These are phyloP conservation scores for Chloromyia formosa DNA, from an alignment of 2,888 invertebrate species.

Conservation along the genomic window DNA sequence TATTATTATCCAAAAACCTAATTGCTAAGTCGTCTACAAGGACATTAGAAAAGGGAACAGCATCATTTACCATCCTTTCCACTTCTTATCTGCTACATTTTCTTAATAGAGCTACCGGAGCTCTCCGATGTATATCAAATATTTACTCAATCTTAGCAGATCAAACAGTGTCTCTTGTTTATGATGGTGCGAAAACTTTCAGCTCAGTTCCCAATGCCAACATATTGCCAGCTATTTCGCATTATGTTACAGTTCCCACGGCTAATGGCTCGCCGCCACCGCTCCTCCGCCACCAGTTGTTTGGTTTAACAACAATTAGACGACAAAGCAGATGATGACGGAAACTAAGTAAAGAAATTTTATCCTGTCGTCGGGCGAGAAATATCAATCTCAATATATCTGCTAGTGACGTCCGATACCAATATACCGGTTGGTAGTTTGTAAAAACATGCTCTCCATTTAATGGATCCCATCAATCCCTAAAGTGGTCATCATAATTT, in stretches of 20 bases:
- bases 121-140: not conserved
- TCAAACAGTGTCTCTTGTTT: slow-evolving; percentile 24
- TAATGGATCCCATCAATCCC: slow-evolving; percentile 37
- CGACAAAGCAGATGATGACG: not conserved
- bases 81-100: too few species aligned
- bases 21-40: too few species aligned
- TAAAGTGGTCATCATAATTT: slow-evolving; percentile 34
- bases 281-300: slow-evolving; percentile 19
- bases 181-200: slow-evolving; percentile 9
- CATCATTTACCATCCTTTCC: too few species aligned
- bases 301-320: slow-evolving; percentile 34
- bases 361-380: slow-evolving; percentile 28
- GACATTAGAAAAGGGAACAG: too few species aligned
- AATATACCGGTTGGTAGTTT: not conserved
- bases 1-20: too few species aligned
- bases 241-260: slow-evolving; percentile 41
- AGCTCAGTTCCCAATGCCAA: not conserved
- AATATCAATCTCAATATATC: slow-evolving; percentile 43
- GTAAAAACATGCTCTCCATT: not conserved
- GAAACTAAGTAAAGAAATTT: slow-evolving; percentile 8
- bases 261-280: slow-evolving; percentile 27
- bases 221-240: slow-evolving; percentile 4
- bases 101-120: too few species aligned
- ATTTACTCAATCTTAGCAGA: slow-evolving; percentile 37
- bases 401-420: slow-evolving; percentile 29